These are phyloP conservation scores for Gerris lacustris DNA, from an alignment of 2,888 invertebrate genomes.

Conservation along the genomic window DNA sequence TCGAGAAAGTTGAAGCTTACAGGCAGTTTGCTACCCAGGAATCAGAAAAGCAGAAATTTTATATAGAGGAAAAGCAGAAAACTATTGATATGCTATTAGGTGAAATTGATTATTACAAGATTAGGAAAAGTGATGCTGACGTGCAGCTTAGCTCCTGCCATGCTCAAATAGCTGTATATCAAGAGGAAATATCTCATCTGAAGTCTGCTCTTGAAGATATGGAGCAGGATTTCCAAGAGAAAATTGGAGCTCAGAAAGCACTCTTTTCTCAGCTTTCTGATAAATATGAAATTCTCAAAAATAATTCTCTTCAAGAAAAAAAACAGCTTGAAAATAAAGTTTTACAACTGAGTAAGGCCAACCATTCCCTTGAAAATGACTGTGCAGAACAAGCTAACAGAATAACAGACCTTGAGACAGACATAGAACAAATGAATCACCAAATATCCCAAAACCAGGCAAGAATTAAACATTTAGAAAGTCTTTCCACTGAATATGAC, in stretches of 20 bases:
- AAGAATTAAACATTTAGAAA: background rate
- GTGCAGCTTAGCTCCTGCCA: conserved; percentile 19
- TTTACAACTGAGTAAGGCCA: too few species aligned
- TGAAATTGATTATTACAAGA: conserved; percentile 22
- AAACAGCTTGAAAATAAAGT: background rate
- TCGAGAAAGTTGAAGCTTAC: conserved; percentile 24
- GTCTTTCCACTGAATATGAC: background rate
- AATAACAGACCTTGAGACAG: conserved; percentile 12
- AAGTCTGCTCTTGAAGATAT: conserved; percentile 18
- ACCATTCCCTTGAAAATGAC: too few species aligned
- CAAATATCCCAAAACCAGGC: background rate
- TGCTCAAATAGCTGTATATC: conserved; percentile 16
- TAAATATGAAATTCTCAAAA: conserved; percentile 16
- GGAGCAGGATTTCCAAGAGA: conserved; percentile 20
- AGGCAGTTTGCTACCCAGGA: conserved; percentile 22
- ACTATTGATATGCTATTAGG: conserved; percentile 21
- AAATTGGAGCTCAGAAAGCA: conserved; percentile 23
- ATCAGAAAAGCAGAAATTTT: conserved; percentile 19
- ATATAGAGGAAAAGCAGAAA: conserved; percentile 23
- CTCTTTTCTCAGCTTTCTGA: conserved; percentile 16
- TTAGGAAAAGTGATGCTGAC: conserved; percentile 20
- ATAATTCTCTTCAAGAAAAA: conserved; percentile 9
- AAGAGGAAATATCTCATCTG: conserved; percentile 21
- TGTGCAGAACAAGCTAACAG: background rate
- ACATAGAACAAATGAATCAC: background rate